Evolutionary conservation across 1,140 invertebrate genomes (phyloP).

Genomic region (Physella acuta): DNA sequence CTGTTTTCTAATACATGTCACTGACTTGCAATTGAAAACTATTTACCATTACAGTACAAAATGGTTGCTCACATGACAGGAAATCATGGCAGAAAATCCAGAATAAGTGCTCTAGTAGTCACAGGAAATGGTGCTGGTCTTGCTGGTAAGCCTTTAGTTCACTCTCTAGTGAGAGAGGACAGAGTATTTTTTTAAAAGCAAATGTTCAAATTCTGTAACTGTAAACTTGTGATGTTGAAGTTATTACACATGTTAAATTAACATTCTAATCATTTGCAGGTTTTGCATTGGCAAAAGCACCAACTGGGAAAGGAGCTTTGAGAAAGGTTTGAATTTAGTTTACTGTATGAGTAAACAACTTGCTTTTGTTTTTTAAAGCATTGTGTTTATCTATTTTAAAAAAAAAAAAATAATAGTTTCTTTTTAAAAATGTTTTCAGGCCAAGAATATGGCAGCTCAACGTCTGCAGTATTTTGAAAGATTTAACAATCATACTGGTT

Average conservation of each 20-base stretch:
- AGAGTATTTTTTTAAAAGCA: no score
- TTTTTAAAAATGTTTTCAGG: conserved; percentile 51
- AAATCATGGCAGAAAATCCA: conserved; percentile 75
- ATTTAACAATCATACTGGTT: conserved; percentile 81
- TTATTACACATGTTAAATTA: background rate
- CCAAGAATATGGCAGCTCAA: conserved; percentile 83
- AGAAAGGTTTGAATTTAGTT: conserved; percentile 41
- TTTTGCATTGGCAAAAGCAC: conserved; percentile 47
- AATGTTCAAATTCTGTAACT: no score
- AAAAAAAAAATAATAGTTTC: no score
- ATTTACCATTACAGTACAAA: conserved; percentile 68
- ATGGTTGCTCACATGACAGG: conserved; percentile 82
- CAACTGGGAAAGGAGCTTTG: conserved; percentile 42
- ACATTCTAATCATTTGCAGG: conserved; percentile 29
- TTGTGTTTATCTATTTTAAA: no score
- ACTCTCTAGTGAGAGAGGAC: no score
- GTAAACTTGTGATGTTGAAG: no score
- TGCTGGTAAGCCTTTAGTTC: conserved; percentile 62
- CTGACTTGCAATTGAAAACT: no score
- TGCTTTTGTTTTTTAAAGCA: no score
- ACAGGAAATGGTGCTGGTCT: conserved; percentile 89
- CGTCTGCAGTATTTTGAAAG: conserved; percentile 81
- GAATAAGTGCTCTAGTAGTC: conserved; percentile 72
- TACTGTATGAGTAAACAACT: no score
- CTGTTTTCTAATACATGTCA: no score